Percentiles rank a stretch among this genome's conserved stretches.
Evolutionary conservation across 2,888 invertebrate genomes (phyloP).

Genomic region (Xestia xanthographa): DNA sequence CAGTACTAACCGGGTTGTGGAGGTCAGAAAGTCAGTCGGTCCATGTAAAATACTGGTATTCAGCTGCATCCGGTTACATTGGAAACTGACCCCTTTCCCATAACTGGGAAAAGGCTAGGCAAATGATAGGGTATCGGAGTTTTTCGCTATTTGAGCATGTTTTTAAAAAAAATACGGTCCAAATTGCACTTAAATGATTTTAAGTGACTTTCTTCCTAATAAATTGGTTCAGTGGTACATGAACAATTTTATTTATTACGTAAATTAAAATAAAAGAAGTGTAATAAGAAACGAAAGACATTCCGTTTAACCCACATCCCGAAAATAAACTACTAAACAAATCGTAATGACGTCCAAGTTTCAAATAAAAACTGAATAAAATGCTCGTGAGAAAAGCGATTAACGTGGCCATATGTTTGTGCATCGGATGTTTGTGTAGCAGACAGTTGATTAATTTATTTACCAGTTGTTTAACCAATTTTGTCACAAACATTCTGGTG

Average conservation of each 20-base stretch:
- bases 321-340: slow-evolving; percentile 57
- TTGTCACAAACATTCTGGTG: slow-evolving; percentile 11
- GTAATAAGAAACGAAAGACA: slow-evolving; percentile 6
- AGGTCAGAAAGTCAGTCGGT: no score
- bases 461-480: slow-evolving; percentile 23
- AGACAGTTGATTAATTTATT: slow-evolving; percentile 43
- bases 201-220: not conserved
- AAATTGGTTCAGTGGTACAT: not conserved
- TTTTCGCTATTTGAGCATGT: not conserved
- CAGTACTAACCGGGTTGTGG: no score
- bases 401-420: slow-evolving; percentile 68
- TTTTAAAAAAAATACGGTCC: not conserved
- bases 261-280: not conserved
- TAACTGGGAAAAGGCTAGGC: not conserved
- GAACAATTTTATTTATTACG: not conserved
- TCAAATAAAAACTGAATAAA: slow-evolving; percentile 68
- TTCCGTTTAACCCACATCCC: slow-evolving; percentile 48
- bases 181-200: not conserved
- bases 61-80: not conserved
- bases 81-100: not conserved
- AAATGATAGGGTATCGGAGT: not conserved
- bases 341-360: slow-evolving; percentile 65
- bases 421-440: slow-evolving; percentile 42
- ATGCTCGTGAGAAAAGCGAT: slow-evolving; percentile 74
- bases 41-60: not conserved